Conservation (phyloP, 1,140 invertebrate genomes). For the Drosophila lacteicornis region DNA sequence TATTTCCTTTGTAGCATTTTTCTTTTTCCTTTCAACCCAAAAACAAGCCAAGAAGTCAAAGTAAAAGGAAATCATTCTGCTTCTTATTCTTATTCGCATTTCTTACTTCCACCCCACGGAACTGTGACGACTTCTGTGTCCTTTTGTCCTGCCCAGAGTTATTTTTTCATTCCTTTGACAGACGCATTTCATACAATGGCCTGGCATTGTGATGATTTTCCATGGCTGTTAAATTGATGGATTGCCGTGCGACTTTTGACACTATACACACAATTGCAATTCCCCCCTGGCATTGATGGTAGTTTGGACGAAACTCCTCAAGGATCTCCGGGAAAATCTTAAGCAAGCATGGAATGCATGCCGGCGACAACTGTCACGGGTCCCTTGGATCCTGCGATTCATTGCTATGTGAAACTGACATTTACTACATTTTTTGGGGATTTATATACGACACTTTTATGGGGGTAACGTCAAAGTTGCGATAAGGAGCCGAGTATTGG, state of each 20-base stretch:
- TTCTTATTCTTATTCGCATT: constrained; percentile 40
- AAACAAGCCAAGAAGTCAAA: constrained; percentile 51
- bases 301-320: constrained; percentile 26
- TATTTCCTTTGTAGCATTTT: constrained; percentile 42
- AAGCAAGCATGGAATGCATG: constrained; percentile 58
- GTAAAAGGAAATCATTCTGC: constrained; percentile 55
- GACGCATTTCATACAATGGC: constrained; percentile 70
- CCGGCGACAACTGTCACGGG: constrained; percentile 27
- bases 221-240: constrained; percentile 80
- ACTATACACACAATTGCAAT: constrained; percentile 68
- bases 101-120: constrained; percentile 49
- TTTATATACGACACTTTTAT: constrained; percentile 52
- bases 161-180: constrained; percentile 41
- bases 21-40: constrained; percentile 24
- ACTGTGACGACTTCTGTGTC: constrained; percentile 56
- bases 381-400: constrained; percentile 30
- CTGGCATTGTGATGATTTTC: constrained; percentile 70
- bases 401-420: constrained; percentile 16
- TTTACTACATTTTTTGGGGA: constrained; percentile 46
- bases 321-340: constrained; percentile 48
- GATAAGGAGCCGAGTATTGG: constrained; percentile 46
- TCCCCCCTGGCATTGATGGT: constrained; percentile 21
- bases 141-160: constrained; percentile 46
- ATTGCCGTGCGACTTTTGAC: constrained; percentile 80
- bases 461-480: constrained; percentile 6